These are phyloP conservation scores for Lepus europaeus DNA, from an alignment of 2,113 vertebrate species.

Conservation along the genomic window DNA sequence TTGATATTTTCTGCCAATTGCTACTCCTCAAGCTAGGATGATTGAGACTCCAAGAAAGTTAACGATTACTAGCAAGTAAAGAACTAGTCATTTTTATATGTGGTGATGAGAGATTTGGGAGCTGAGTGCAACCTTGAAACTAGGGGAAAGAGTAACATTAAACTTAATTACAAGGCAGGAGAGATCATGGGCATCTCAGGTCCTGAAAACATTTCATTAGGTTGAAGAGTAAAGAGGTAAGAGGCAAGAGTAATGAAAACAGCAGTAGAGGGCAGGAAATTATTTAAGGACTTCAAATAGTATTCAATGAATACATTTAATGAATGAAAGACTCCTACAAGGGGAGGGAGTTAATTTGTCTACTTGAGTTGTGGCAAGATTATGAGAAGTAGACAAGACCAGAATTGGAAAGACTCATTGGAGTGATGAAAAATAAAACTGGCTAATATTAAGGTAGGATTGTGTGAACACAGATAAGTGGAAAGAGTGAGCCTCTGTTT, in stretches of 20 bases:
- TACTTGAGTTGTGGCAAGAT: background rate
- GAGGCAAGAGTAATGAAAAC: background rate
- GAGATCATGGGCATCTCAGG: accelerated
- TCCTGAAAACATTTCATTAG: background rate
- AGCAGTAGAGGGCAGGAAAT: accelerated
- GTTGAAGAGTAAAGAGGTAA: accelerated
- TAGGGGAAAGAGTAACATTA: background rate
- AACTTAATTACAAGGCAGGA: background rate
- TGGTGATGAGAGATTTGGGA: background rate
- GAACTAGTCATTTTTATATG: background rate
- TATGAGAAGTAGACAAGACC: background rate
- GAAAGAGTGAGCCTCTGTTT: accelerated
- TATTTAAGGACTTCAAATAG: background rate
- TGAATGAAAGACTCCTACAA: background rate
- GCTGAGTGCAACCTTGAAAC: background rate
- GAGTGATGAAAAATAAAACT: background rate
- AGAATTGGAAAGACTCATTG: background rate
- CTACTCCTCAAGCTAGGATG: accelerated
- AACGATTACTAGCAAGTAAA: background rate
- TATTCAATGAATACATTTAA: background rate
- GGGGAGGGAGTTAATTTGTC: accelerated
- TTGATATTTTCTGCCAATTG: background rate
- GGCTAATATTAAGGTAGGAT: background rate
- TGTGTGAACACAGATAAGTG: background rate
- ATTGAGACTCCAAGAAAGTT: background rate